phyloP scores from a whole-genome alignment of 2,113 vertebrate genomes.

The Zosterops japonicus region DNA sequence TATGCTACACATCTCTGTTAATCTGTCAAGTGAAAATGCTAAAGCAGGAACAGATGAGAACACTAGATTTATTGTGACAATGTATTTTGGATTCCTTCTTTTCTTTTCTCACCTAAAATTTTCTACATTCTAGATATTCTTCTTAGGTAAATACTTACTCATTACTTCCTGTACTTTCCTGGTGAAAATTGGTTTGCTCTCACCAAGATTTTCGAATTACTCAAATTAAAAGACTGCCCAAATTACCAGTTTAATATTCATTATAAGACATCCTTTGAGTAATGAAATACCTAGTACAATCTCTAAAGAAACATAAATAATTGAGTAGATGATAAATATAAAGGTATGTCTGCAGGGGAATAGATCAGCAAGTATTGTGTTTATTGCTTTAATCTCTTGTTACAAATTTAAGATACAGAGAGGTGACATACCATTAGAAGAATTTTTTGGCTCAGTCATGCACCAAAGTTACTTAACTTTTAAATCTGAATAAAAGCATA shows the following conservation, averaged over 20 bases:
- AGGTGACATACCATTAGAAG: background rate
- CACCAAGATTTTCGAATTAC: background rate
- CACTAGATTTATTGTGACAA: constrained; percentile 41
- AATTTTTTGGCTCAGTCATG: background rate
- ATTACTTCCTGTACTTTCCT: background rate
- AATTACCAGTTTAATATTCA: background rate
- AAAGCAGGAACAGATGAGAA: constrained; percentile 50
- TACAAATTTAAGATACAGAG: background rate
- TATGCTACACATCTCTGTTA: constrained; percentile 53
- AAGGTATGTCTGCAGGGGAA: background rate
- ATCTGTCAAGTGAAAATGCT: constrained; percentile 55
- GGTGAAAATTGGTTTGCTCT: background rate
- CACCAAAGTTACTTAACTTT: background rate
- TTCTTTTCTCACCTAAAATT: constrained; percentile 2
- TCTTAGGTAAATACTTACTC: background rate
- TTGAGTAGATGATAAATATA: background rate
- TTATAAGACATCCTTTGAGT: background rate
- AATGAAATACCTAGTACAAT: background rate
- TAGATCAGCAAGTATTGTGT: background rate
- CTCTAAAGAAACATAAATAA: background rate
- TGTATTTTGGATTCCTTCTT: constrained; percentile 25
- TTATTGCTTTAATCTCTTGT: background rate
- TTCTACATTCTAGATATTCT: background rate
- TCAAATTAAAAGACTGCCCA: background rate
- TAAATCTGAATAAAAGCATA: background rate